Evolutionary conservation across 2,797 vertebrate genomes (phyloP).

Genomic region (Chelonia mydas): DNA sequence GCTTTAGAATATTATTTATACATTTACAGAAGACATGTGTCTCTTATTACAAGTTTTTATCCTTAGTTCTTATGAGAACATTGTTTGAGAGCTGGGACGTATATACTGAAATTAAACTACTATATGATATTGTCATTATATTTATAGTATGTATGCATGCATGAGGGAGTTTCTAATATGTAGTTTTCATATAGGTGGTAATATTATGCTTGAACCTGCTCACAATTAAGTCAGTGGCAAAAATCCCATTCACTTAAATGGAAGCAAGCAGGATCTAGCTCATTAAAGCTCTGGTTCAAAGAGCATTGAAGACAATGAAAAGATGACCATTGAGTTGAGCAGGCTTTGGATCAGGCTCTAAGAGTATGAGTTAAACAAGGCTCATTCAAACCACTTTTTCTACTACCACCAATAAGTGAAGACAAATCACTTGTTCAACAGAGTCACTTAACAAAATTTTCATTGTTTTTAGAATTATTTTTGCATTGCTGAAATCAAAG

Average conservation of each 20-base stretch:
- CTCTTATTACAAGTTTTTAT: slow-evolving; percentile 46
- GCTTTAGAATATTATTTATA: slow-evolving; percentile 31
- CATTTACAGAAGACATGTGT: slow-evolving; percentile 48
- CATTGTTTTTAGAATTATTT: neutral
- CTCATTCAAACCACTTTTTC: slow-evolving; percentile 30
- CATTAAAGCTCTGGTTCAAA: neutral
- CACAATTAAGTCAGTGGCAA: neutral
- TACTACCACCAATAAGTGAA: neutral
- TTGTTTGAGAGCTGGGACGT: slow-evolving; percentile 38
- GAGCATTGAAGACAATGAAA: neutral
- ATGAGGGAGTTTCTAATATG: accelerated
- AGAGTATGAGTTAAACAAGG: neutral
- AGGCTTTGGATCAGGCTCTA: neutral
- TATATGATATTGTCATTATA: neutral
- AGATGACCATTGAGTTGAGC: neutral
- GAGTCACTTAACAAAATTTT: neutral
- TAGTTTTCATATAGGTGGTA: neutral
- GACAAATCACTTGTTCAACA: slow-evolving; percentile 34
- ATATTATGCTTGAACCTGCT: neutral
- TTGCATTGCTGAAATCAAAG: slow-evolving; percentile 15
- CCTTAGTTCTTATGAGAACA: slow-evolving; percentile 4
- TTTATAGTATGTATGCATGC: neutral
- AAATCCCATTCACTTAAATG: neutral
- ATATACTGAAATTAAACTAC: slow-evolving; percentile 37
- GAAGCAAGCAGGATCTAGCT: neutral